Evolutionary conservation across 2,113 vertebrate genomes (phyloP).

Genomic region (Corapipo altera): DNA sequence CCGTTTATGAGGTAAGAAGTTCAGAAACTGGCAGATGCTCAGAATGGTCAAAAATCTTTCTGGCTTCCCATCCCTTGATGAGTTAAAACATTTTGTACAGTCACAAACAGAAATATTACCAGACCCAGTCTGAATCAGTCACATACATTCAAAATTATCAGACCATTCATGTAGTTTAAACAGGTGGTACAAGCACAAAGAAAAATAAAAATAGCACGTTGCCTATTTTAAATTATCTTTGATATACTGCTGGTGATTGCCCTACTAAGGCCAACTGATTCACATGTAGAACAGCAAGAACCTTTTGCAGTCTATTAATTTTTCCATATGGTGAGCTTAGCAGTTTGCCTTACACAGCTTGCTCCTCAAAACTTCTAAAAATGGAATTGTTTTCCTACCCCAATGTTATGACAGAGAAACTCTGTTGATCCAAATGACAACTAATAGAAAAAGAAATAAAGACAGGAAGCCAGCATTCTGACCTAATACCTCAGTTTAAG

Average conservation of each 20-base stretch:
- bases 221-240: not conserved
- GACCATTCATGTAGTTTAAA: not conserved
- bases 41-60: not conserved
- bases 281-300: not conserved
- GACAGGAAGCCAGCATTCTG: not conserved
- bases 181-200: not conserved
- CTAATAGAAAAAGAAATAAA: not conserved
- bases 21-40: not conserved
- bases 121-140: not conserved
- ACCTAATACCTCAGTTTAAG: not conserved
- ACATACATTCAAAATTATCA: not conserved
- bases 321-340: conserved; percentile 24
- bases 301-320: conserved; percentile 17
- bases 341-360: conserved; percentile 30
- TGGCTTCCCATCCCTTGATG: not conserved
- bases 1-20: not conserved
- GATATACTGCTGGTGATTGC: not conserved
- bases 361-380: conserved; percentile 4
- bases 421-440: not conserved
- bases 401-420: not conserved
- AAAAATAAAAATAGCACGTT: not conserved
- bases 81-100: not conserved
- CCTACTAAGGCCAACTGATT: not conserved
- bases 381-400: not conserved
- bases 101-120: not conserved